Base-by-base conservation (phyloP, 2,888 invertebrate genomes). In the Adelphocoris suturalis region DNA sequence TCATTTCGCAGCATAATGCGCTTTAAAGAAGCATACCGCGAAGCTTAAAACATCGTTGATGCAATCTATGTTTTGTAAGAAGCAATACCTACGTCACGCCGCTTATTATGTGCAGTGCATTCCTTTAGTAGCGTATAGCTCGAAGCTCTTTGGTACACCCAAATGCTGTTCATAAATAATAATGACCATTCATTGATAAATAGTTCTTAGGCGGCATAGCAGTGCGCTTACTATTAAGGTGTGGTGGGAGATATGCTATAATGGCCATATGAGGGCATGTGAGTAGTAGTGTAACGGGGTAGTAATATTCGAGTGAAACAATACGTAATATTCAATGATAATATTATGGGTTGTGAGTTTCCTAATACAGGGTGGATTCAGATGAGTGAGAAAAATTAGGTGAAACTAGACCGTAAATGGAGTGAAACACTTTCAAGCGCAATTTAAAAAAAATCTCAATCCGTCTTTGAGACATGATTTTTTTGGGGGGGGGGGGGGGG, bases 11-110 rank as follows among this genome's bases (percentile, higher is more conserved):
- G 80, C 80, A 48, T 47, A 48, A 46, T 23, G 27, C 28, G n/a
- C n/a, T 80, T 80, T 80, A 12, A 80, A 80, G 82, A 48, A 19
- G 27, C 48, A 82, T 23, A 48, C 3, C 47, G 27, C 82, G 52
- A 82, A 82, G 52, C 52, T 48, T 16, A 27, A 27, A 48, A 82
- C 52, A 82, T 82, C 52, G 48, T 46, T 27, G 48, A 82, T 52
- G 47, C 52, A 48, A 12, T 82, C 82, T 82, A 82, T 68, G 68
- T 68, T 5, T 23, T 0, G 27, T 82, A 82, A 48, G 52, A 82
- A 82, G 82, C 82, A 82, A 82, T 48, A 82, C 48, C 82, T 82
- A 82, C 52, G 19, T 68, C 68, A 68, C 82, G 48, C 48, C 16
- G 82, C 4, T 52, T 19, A 2, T 48, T 82, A 16, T 80, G 37